Conservation (phyloP, 1,140 invertebrate species). For the Agrypnia vestita region DNA sequence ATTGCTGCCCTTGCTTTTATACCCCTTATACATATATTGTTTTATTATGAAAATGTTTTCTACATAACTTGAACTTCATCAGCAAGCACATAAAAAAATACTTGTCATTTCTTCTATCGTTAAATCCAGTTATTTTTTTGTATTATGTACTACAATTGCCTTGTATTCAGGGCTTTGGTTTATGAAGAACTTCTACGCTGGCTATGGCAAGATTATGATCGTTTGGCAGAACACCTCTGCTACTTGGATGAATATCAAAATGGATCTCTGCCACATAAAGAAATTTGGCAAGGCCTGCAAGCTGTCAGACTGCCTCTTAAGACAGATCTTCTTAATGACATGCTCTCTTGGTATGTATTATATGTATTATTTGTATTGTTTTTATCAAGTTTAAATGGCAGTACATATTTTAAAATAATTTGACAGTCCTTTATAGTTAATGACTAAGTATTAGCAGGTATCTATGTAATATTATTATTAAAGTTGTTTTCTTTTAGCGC, state of each 20-base stretch:
- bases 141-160: no score
- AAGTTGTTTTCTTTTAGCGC: no score
- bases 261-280: slow-evolving; percentile 73
- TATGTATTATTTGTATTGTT: no score
- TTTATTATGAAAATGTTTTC: no score
- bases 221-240: slow-evolving; percentile 78
- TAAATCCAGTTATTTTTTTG: background rate
- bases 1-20: no score
- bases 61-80: no score
- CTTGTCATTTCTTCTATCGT: slow-evolving; percentile 26
- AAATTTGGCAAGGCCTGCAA: slow-evolving; percentile 76
- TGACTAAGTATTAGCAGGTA: no score
- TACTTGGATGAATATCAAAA: slow-evolving; percentile 75
- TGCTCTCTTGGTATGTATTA: slow-evolving; percentile 79
- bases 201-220: slow-evolving; percentile 80
- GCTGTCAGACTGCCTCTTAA: slow-evolving; percentile 80
- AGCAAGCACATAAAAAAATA: slow-evolving; percentile 1
- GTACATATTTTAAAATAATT: no score
- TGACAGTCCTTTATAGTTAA: no score
- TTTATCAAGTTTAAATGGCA: no score
- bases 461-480: no score
- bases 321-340: slow-evolving; percentile 77
- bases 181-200: slow-evolving; percentile 80
- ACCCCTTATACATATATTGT: no score
- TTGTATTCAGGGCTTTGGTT: slow-evolving; percentile 72